Base-by-base conservation (phyloP, 2,888 invertebrate species). In the Drosophila pegasa region DNA sequence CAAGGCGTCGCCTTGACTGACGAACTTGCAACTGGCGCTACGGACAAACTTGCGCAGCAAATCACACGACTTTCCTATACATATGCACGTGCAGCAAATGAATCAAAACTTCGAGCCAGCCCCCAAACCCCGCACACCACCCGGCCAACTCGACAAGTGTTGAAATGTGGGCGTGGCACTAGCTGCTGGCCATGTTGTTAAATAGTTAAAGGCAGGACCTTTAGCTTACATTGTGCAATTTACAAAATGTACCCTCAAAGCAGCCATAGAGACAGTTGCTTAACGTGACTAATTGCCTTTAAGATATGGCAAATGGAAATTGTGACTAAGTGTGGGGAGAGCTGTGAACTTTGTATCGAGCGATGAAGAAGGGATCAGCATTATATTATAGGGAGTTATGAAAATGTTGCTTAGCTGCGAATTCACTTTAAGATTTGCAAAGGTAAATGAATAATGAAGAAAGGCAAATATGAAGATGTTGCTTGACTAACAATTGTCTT, bases 41-140 rank as follows among this genome's bases (percentile, higher is more conserved):
- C 40, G 56, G 57, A 75, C 72, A 60, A 76, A 76, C 62, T 72
- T 76, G 62, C 57, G 33, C 31, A 37, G 68, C 68, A 75, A 77
- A 80, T 77, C 77, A 80, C 67, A 80, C 60, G 71, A 71, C 66
- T 67, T 60, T 56, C 55, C 61, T 10, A 43, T 60, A 25, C 37
- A n/a, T 57, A 25, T 40, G 35, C 66, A 79, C 80, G 77, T 79
- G 80, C 64, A 63, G 68, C 78, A 75, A 78, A 80, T 80, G 80
- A 80, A 78, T 80, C 75, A 80, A 71, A 78, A 75, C 68, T 75
- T 78, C 51, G 63, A 69, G 43, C 72, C 35, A 16, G 6, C 31
- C 22, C 35, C 47, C 38, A 27, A 7, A 12, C 31, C 27, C 29
- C 16, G 7, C 9, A 2, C 16, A 16, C 22, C 37, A 22, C 25